Evolutionary conservation across 2,113 vertebrate species (phyloP).

Genomic region (Numenius arquata): DNA sequence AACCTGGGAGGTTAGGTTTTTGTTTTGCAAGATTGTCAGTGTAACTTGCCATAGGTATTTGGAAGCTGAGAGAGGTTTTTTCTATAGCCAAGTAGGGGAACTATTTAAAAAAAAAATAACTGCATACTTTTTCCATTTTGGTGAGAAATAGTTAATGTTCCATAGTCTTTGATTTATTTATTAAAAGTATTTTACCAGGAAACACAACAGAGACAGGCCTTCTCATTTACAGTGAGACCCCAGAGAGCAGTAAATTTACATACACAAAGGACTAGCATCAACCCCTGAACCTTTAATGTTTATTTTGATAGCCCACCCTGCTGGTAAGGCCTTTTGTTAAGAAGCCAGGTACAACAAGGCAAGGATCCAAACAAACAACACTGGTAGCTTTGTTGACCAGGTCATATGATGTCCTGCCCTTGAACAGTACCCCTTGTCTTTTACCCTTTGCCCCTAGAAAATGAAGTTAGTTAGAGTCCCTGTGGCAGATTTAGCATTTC

Average conservation of each 20-base stretch:
- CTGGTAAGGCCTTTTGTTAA: constrained; percentile 76
- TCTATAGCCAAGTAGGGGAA: background rate
- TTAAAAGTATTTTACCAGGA: constrained; percentile 79
- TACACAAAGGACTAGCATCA: constrained; percentile 78
- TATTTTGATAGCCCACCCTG: constrained; percentile 79
- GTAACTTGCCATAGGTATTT: background rate
- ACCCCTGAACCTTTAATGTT: constrained; percentile 80
- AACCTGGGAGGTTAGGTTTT: background rate
- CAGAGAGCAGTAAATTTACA: constrained; percentile 80
- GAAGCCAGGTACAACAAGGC: constrained; percentile 79
- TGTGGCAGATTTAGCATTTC: constrained; percentile 80
- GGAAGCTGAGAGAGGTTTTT: background rate
- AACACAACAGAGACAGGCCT: constrained; percentile 76
- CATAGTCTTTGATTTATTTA: constrained; percentile 80
- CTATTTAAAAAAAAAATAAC: background rate
- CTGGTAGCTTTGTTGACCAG: constrained; percentile 75
- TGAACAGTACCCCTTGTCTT: constrained; percentile 69
- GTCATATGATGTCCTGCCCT: constrained; percentile 69
- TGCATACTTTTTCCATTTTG: background rate
- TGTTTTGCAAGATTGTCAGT: background rate
- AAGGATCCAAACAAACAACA: constrained; percentile 60
- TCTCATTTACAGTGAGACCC: constrained; percentile 76
- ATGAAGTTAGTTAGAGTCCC: constrained; percentile 70
- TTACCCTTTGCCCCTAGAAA: constrained; percentile 69
- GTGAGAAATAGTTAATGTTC: constrained; percentile 70